Percentiles rank a stretch among this genome's conserved stretches.
These are phyloP conservation scores for Phalacrocorax pelagicus DNA, from an alignment of 2,113 vertebrate species.

Conservation along the genomic window DNA sequence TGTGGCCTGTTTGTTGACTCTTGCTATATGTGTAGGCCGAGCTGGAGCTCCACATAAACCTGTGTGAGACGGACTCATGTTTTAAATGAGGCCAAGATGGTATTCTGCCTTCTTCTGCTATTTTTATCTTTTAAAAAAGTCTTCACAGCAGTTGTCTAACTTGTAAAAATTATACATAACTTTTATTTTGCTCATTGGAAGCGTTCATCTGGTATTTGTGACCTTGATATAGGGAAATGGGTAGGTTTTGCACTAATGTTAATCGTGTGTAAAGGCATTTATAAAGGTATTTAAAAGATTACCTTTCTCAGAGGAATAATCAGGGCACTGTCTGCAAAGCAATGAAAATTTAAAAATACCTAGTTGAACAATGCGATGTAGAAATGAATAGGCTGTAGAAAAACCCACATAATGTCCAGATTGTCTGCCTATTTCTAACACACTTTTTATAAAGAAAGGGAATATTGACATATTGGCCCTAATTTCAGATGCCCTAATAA, in stretches of 20 bases:
- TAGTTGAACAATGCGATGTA: background rate
- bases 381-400: constrained; percentile 23
- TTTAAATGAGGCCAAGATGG: background rate
- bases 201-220: background rate
- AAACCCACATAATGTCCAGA: background rate
- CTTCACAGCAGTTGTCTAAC: background rate
- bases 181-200: background rate
- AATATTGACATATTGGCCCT: background rate
- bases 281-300: constrained; percentile 1
- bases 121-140: background rate
- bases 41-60: background rate
- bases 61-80: background rate
- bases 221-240: background rate
- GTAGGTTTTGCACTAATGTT: background rate
- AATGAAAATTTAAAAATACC: constrained; percentile 46
- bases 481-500: background rate
- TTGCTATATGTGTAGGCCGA: background rate
- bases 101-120: background rate
- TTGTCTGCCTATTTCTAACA: background rate
- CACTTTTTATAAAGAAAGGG: background rate
- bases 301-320: constrained; percentile 16
- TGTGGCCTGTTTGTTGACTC: background rate
- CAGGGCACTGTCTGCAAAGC: constrained; percentile 6
- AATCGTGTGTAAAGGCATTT: background rate
- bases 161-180: background rate